Percentiles rank a stretch among this genome's conserved stretches.
These are phyloP conservation scores for Galagoides demidoff DNA, from an alignment of 2,797 vertebrate species.

Conservation along the genomic window DNA sequence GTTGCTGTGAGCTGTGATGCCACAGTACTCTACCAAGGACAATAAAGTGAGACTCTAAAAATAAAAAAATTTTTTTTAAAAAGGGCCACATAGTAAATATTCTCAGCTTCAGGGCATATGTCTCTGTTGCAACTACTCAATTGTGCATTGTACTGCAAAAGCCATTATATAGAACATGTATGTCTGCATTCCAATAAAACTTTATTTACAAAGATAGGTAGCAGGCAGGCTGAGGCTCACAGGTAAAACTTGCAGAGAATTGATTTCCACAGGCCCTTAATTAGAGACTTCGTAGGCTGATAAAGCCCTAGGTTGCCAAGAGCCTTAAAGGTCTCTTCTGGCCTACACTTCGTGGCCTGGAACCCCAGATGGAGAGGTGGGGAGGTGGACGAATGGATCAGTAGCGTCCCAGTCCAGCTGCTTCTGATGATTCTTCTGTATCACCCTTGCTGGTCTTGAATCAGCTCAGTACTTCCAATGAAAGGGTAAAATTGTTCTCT, in stretches of 20 bases:
- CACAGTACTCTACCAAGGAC: no score
- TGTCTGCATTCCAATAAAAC: neutral
- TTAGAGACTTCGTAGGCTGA: neutral
- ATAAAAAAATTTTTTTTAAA: no score
- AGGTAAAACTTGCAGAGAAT: neutral
- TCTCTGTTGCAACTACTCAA: neutral
- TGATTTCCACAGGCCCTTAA: neutral
- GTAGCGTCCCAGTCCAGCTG: neutral
- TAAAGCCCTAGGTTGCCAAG: neutral
- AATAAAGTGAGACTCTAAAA: no score
- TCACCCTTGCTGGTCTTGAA: neutral
- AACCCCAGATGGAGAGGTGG: neutral
- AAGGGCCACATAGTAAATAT: neutral
- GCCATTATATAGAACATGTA: neutral
- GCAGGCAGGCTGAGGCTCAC: neutral
- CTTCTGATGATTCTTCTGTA: neutral
- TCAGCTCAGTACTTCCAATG: neutral
- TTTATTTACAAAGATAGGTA: neutral
- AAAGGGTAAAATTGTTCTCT: neutral
- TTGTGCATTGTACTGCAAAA: neutral
- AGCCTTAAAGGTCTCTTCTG: neutral
- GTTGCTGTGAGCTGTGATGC: no score
- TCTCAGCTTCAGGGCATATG: neutral
- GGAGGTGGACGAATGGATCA: neutral
- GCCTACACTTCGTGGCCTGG: neutral